Percentiles rank a stretch among this genome's conserved stretches.
Evolutionary conservation across 2,797 vertebrate species (phyloP).

Genomic region (Leptodactylus fallax): DNA sequence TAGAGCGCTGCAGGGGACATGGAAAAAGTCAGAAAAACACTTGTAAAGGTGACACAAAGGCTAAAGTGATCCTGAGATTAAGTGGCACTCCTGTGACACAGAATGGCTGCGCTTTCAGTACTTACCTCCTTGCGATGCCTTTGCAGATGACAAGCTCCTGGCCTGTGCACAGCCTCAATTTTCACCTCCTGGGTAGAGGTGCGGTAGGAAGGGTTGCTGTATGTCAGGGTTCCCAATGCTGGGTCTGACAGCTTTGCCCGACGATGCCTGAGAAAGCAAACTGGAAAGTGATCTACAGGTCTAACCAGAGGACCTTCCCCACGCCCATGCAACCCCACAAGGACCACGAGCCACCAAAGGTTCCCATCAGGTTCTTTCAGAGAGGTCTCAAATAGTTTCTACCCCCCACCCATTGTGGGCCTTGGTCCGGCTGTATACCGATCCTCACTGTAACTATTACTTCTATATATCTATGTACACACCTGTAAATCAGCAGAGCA

Average conservation of each 20-base stretch:
- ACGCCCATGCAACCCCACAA: not conserved
- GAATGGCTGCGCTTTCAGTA: not conserved
- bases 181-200: conserved; percentile 98
- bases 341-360: no score
- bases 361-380: not conserved
- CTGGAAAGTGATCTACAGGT: not conserved
- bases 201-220: conserved; percentile 96
- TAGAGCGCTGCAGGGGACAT: conserved; percentile 29
- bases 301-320: not conserved
- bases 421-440: no score
- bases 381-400: not conserved
- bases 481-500: conserved; percentile 93
- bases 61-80: not conserved
- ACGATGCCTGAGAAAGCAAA: conserved; percentile 82
- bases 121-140: conserved; percentile 96
- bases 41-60: not conserved
- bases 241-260: conserved; percentile 94
- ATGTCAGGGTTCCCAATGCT: conserved; percentile 92
- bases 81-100: not conserved
- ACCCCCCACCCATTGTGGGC: no score
- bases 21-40: not conserved
- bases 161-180: conserved; percentile 92
- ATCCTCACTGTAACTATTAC: not conserved
- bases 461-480: not conserved
- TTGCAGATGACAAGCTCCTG: conserved; percentile 89